Percentiles rank a stretch among this genome's conserved stretches.
Evolutionary conservation across 2,113 vertebrate genomes (phyloP).

Genomic region (Cromileptes altivelis): DNA sequence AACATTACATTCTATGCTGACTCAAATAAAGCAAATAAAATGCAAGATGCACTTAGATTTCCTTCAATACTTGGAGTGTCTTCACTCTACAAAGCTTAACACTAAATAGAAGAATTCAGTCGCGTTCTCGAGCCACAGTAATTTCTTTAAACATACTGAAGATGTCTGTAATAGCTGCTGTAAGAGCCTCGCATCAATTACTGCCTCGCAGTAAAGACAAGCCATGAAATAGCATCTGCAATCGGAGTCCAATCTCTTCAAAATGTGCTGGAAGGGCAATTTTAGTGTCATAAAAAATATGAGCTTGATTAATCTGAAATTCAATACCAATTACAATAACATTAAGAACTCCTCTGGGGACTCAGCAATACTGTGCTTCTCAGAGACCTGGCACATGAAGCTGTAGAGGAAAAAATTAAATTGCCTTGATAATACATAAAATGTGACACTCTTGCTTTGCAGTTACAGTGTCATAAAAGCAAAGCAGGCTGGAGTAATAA

Average conservation of each 20-base stretch:
- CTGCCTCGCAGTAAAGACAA: slow-evolving; percentile 46
- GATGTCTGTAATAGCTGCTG: slow-evolving; percentile 23
- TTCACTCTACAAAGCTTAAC: not conserved
- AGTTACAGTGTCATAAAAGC: slow-evolving; percentile 30
- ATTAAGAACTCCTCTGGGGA: slow-evolving; percentile 53
- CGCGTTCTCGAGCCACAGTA: slow-evolving; percentile 6
- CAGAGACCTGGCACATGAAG: slow-evolving; percentile 48
- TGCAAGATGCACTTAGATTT: slow-evolving; percentile 7
- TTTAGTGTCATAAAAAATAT: slow-evolving; percentile 56
- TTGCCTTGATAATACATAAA: slow-evolving; percentile 42
- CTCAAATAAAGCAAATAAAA: slow-evolving; percentile 1
- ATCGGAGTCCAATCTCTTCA: slow-evolving; percentile 43
- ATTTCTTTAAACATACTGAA: slow-evolving; percentile 29
- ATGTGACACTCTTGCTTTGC: slow-evolving; percentile 31
- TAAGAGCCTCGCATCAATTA: slow-evolving; percentile 34
- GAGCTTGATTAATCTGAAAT: slow-evolving; percentile 75
- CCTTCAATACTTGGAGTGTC: not conserved
- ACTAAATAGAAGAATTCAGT: not conserved
- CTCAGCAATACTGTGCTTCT: slow-evolving; percentile 25
- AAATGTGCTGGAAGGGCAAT: slow-evolving; percentile 70
- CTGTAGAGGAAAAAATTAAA: slow-evolving; percentile 45
- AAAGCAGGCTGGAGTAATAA: slow-evolving; percentile 30
- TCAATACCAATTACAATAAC: slow-evolving; percentile 67
- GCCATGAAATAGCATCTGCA: slow-evolving; percentile 55
- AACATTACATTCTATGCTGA: not conserved